A percentile compares a stretch with the other conserved stretches of the same genome.
phyloP scores from a whole-genome alignment of 35 echinoderm and acorn worm species.

The Heliocidaris erythrogramma region DNA sequence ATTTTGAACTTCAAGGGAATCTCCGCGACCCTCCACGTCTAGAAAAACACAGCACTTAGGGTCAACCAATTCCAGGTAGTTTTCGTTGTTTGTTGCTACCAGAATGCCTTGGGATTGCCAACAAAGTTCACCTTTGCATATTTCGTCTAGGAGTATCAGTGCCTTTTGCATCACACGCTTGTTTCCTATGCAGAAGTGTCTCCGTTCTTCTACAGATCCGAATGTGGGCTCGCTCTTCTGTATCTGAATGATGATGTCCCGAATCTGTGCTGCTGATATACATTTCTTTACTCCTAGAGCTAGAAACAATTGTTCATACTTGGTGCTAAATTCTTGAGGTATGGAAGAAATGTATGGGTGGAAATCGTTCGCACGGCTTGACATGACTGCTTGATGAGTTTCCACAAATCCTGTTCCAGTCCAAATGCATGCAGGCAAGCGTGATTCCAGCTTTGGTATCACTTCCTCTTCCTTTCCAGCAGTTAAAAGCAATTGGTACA shows the following conservation, averaged over 20 bases:
- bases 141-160: neutral
- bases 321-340: neutral
- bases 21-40: neutral
- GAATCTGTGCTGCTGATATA: neutral
- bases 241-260: neutral
- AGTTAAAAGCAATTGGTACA: neutral
- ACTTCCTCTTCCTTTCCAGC: neutral
- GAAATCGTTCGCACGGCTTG: neutral
- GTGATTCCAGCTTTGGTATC: neutral
- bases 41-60: neutral
- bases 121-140: neutral
- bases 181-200: neutral
- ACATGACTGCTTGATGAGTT: neutral
- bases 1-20: neutral
- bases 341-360: neutral
- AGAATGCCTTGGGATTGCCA: neutral
- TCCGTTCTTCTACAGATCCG: neutral
- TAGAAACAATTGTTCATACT: neutral
- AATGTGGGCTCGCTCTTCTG: neutral
- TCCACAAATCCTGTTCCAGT: slow-evolving; percentile 16
- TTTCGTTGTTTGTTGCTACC: neutral
- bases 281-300: neutral
- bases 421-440: neutral
- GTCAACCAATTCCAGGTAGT: neutral
- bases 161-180: neutral